phyloP scores from a whole-genome alignment of 2,113 vertebrate genomes.

The Pelecanus crispus region DNA sequence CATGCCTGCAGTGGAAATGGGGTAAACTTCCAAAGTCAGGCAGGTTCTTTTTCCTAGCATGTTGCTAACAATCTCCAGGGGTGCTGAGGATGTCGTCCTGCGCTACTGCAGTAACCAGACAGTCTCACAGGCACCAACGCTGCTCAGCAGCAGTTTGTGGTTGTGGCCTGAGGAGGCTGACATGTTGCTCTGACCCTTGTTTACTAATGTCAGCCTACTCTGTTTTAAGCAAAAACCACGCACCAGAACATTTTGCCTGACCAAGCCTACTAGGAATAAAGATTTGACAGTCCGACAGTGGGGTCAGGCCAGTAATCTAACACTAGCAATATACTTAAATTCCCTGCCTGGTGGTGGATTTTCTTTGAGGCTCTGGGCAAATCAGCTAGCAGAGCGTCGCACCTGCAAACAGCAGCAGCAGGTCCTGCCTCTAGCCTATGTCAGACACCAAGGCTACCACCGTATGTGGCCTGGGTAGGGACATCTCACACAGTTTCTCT shows the following conservation, averaged over 20 bases:
- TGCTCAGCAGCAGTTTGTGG: too few species aligned
- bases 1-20: neutral
- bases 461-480: neutral
- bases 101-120: fast-evolving
- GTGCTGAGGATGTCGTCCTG: neutral
- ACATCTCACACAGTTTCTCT: too few species aligned
- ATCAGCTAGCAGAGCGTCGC: neutral
- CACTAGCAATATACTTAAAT: too few species aligned
- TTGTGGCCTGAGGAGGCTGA: neutral
- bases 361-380: neutral
- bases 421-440: neutral
- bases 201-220: too few species aligned
- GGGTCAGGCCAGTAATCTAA: neutral
- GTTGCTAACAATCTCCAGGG: too few species aligned
- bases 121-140: too few species aligned
- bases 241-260: neutral
- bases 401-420: neutral
- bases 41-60: neutral
- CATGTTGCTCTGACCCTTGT: too few species aligned
- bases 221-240: neutral
- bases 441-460: neutral
- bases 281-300: neutral
- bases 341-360: neutral
- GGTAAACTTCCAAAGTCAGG: neutral
- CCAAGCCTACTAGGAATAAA: neutral